Evolutionary conservation across 2,797 vertebrate species (phyloP), one percentile per base, ranked within the genome.

Genomic region (Parotocinclus haroldoi): DNA sequence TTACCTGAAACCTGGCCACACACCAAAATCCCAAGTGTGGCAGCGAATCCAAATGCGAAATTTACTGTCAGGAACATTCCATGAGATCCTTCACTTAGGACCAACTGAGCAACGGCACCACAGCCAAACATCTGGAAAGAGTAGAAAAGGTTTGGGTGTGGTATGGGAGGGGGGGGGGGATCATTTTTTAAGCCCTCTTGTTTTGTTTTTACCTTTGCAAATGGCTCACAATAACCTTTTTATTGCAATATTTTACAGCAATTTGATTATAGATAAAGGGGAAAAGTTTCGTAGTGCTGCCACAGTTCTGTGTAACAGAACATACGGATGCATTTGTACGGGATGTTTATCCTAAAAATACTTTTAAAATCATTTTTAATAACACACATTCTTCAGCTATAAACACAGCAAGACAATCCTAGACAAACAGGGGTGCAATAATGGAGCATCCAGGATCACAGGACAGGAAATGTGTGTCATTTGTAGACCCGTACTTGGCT

Each of bases 31-130:
- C 86, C 90, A 0, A 87, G 80, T 0, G 59, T 94, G 13, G 91
- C 91, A 0, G 91, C 92, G 0, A 94, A 94, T 50, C 92, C 93
- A 0, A 94, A 93, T 39, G 93, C 91, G 59, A 94, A 76, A 79
- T 94, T 94, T 58, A 94, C 88, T 0, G 92, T 93, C 72, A 94
- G 82, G 80, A 94, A 94, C 9, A 65, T 82, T 69, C 91, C 92
- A 1, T 92, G 91, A 36, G 71, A 82, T 1, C 92, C 92, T 69
- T 55, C 83, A 58, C 92, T 93, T 81, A 94, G 90, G 7, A 91
- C 55, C 0, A 89, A 75, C 80, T 94, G 93, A 0, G 92, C 93
- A 52, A 94, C 78, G 0, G 92, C 89, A 45, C 93, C 92, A 66
- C 89, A 92, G 60, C 92, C 92, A 8, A 93, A 93, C 80, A 93